Evolutionary conservation across 2,797 vertebrate species (phyloP).

Genomic region (Oreochromis mossambicus): DNA sequence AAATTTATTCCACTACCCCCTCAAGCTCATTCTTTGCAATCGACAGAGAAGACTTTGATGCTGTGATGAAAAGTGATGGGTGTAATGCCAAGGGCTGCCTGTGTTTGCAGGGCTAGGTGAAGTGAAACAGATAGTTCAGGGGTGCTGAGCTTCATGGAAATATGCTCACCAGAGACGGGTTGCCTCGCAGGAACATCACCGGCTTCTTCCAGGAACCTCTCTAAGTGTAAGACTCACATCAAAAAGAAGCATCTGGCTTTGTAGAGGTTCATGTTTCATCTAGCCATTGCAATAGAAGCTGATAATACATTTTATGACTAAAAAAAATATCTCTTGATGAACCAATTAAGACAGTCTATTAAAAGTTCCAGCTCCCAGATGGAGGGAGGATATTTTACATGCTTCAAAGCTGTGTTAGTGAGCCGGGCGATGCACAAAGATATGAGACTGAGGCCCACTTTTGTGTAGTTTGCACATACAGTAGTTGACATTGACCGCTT

Average conservation of each 20-base stretch:
- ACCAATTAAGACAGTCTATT: background rate
- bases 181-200: background rate
- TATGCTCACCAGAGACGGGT: slow-evolving; percentile 1
- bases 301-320: background rate
- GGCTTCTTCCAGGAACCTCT: background rate
- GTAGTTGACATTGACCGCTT: background rate
- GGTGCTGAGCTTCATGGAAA: slow-evolving; percentile 41
- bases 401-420: background rate
- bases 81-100: slow-evolving; percentile 35
- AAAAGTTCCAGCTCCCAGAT: background rate
- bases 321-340: background rate
- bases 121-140: slow-evolving; percentile 54
- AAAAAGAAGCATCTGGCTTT: background rate
- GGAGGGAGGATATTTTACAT: background rate
- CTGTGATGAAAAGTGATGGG: slow-evolving; percentile 61
- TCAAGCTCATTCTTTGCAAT: slow-evolving; percentile 11
- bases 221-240: slow-evolving; percentile 1
- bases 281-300: background rate
- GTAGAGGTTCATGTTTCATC: background rate
- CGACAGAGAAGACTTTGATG: slow-evolving; percentile 58
- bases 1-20: slow-evolving; percentile 8
- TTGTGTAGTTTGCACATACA: background rate
- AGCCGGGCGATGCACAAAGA: background rate
- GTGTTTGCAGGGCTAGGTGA: slow-evolving; percentile 44
- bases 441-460: background rate